Evolutionary conservation across 1,140 invertebrate species (phyloP), one percentile per base, ranked within the genome.

Genomic region (Calosoma granatense): DNA sequence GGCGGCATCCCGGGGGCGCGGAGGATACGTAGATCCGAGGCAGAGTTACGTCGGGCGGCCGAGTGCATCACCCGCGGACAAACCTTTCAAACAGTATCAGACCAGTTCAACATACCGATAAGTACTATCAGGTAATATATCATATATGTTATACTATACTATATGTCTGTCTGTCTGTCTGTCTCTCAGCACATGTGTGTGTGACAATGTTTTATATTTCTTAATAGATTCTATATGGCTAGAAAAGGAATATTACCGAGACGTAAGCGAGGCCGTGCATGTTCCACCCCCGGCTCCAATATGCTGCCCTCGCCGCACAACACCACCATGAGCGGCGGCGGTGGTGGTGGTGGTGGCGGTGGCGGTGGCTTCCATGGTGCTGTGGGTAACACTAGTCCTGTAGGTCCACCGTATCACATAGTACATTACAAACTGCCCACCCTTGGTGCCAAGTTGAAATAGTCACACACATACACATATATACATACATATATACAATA

Each of bases 21-120:
- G 70, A 74, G 80, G 64, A 81, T 85, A 54, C 74, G 84, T 11
- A 75, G 83, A 54, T 83, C 86, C 14, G 87, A 90, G 68, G 84
- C 84, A 23, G 82, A 87, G 64, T 65, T 90, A 20, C 81, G 84
- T 1, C 80, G 86, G 65, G 87, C 87, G 2, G 87, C 86, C 1
- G 86, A 90, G 65, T 86, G 86, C 70, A 86, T 89, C 22, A 84
- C 83, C 11, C 79, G 84, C 19, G 86, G 86, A 12, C 85, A 85
- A 74, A 88, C 87, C 63, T 88, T 88, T 76, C 86, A 88, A 71
- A 87, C 84, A 6, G 86, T 87, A 30, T 88, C 85, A 30, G 85
- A 88, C 66, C 86, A 86, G 75, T 90, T 87, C 67, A 87, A 87
- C 65, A 90, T 88, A 71, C 86, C 86, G 51, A 88, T 88, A 59